These are phyloP conservation scores for Meriones unguiculatus DNA, from an alignment of 2,113 vertebrate species.

Conservation along the genomic window DNA sequence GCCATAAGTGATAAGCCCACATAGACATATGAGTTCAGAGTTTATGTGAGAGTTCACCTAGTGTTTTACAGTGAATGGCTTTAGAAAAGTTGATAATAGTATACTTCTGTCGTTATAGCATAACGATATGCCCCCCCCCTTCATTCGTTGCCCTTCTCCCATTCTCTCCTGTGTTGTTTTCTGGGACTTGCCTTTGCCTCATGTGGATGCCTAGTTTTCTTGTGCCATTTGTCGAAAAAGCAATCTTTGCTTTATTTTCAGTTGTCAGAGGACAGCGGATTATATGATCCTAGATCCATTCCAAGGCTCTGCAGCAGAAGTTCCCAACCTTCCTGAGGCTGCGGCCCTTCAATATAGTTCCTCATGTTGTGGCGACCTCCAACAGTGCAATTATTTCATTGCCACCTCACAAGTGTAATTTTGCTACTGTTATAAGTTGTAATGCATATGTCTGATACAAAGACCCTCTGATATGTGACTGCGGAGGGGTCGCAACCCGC, in stretches of 20 bases:
- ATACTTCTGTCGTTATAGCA: background rate
- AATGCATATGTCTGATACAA: background rate
- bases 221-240: background rate
- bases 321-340: background rate
- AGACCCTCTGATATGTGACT: background rate
- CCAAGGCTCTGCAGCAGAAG: background rate
- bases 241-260: background rate
- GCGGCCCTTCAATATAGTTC: background rate
- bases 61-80: background rate
- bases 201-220: background rate
- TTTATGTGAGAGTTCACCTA: background rate
- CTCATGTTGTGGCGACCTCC: background rate
- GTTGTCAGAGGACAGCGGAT: background rate
- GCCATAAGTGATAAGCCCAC: background rate
- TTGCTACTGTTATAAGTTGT: background rate
- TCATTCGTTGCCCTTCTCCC: too few relatives aligned
- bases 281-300: background rate
- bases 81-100: background rate
- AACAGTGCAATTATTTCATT: background rate
- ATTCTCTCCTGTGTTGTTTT: background rate
- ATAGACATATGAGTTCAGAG: background rate
- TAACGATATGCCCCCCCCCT: background rate
- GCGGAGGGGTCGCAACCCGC: accelerated
- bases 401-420: background rate
- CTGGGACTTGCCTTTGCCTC: background rate